Evolutionary conservation across 2,113 vertebrate genomes (phyloP), one percentile per base, ranked within the genome.

Genomic region (Myrmecobius fasciatus): DNA sequence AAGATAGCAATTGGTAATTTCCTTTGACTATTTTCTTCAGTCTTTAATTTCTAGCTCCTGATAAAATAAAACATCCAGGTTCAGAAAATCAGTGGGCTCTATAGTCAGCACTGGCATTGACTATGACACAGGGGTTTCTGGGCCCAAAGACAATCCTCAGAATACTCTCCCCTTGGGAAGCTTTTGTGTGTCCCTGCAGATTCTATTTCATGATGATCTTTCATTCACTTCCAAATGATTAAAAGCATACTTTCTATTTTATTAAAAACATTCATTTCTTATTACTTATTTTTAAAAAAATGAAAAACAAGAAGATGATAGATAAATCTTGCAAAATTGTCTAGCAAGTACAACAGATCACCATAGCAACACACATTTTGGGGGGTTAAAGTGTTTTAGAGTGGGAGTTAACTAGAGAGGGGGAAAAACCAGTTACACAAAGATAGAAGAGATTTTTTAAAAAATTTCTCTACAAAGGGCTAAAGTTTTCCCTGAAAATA

Each of bases 351-450:
- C 95, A 96, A 89, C 90, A 48, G 91, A 75, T 98, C 93, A 94
- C 97, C 95, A 97, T 97, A 91, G 95, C 91, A 97, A 97, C 96
- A 36, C 53, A 94, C 46, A 67, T 47, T 92, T 95, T 93, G 36
- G 43, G 53, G 89, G 53, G 95, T 95, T 93, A 94, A 95, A 96
- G 89, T 75, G 75, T 94, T 96, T 95, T 93, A 75, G 94, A 96
- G 92, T 96, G 56, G 91, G 90, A 96, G 92, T 88, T 92, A 94
- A 94, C 67, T 48, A 94, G 48, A 83, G 36, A 8, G 67, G 17
- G 0, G 6, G 25, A 48, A 97, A 95, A 96, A 90, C 48, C 56
- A 53, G 53, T 43, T 94, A 52, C 28, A 31, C 0, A 14, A 48
- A 96, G 93, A 52, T 28, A 94, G 91, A 47, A 49, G 89, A 75